Percentiles rank a stretch among this genome's conserved stretches.
Conservation (phyloP, 2,797 vertebrate genomes). For the Hyperoplus lanceolatus region DNA sequence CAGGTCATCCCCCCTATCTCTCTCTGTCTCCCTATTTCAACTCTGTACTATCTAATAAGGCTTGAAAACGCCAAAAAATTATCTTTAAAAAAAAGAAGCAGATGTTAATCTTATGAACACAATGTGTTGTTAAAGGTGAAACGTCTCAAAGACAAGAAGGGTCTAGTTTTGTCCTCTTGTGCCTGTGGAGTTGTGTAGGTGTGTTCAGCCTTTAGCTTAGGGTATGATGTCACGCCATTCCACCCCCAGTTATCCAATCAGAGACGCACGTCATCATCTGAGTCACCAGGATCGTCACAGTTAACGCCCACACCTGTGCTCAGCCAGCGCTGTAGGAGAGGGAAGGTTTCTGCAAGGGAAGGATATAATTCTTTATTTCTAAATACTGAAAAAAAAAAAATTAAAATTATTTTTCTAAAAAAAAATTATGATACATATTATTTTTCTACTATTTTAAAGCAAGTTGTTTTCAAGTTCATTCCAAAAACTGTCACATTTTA, state of each 20-base stretch:
- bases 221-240: neutral
- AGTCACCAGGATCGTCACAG: neutral
- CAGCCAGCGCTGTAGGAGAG: slow-evolving; percentile 53
- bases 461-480: too few relatives aligned
- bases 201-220: neutral
- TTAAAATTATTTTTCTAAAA: too few relatives aligned
- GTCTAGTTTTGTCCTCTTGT: too few relatives aligned
- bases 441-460: too few relatives aligned
- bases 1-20: too few relatives aligned
- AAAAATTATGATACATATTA: too few relatives aligned
- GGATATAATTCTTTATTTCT: neutral
- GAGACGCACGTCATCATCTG: slow-evolving; percentile 36
- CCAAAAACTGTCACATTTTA: neutral
- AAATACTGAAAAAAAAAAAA: neutral
- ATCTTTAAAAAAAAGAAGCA: too few relatives aligned
- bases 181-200: neutral
- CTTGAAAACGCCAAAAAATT: too few relatives aligned
- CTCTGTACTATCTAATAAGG: too few relatives aligned
- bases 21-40: too few relatives aligned
- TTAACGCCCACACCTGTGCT: neutral
- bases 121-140: neutral
- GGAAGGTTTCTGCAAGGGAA: slow-evolving; percentile 14
- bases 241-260: slow-evolving; percentile 24
- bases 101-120: neutral
- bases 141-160: neutral